Conservation (phyloP, 2,888 invertebrate species). For the Pseudanteris insignis region DNA sequence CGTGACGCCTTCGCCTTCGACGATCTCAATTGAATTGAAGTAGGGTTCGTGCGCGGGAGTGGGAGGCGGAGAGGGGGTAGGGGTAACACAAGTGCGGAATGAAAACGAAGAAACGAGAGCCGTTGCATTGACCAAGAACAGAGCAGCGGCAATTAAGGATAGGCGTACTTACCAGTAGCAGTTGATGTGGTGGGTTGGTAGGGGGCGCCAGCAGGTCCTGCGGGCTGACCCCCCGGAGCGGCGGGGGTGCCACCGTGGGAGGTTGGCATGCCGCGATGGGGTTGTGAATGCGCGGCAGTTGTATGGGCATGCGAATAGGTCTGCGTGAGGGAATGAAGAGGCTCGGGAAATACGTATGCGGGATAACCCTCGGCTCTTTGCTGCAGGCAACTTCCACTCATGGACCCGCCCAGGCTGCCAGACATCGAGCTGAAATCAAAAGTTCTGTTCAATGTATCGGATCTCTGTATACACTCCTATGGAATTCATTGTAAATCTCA, state of each 20-base stretch:
- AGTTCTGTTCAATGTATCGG: slow-evolving; percentile 4
- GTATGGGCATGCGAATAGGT: slow-evolving; percentile 78
- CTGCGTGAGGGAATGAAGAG: slow-evolving; percentile 78
- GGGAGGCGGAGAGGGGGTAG: background rate
- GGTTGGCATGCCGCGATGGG: slow-evolving; percentile 67
- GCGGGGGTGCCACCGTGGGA: slow-evolving; percentile 72
- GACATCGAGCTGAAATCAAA: slow-evolving; percentile 81
- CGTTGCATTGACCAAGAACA: slow-evolving; percentile 40
- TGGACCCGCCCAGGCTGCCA: slow-evolving; percentile 76
- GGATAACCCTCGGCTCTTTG: slow-evolving; percentile 85
- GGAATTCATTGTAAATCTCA: too few species aligned
- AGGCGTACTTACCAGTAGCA: slow-evolving; percentile 72
- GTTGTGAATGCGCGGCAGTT: slow-evolving; percentile 82
- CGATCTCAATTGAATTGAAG: too few species aligned
- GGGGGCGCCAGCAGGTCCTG: slow-evolving; percentile 65
- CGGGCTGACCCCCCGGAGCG: slow-evolving; percentile 71
- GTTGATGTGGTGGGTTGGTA: slow-evolving; percentile 70
- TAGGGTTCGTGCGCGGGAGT: slow-evolving; percentile 15
- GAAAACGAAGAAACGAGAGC: background rate
- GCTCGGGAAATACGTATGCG: slow-evolving; percentile 89
- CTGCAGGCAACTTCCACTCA: slow-evolving; percentile 84
- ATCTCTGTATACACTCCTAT: too few species aligned
- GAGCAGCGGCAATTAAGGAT: slow-evolving; percentile 45
- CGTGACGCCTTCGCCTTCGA: too few species aligned
- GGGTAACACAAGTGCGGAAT: slow-evolving; percentile 4